Conservation (phyloP, 2,797 vertebrate species). For the Pristis pectinata region DNA sequence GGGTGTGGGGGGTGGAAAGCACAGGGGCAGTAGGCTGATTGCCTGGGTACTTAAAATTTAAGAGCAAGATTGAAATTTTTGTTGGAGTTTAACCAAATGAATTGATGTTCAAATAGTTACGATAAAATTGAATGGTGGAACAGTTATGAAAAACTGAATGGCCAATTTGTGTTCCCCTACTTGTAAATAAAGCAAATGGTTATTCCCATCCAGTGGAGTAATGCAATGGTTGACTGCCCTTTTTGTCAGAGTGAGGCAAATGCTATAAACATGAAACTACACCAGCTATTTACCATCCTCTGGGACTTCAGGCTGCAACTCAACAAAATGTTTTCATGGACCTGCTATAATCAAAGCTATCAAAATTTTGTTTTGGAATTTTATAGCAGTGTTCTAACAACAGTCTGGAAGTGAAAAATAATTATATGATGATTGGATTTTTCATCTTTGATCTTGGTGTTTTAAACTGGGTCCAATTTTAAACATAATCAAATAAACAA, state of each 20-base stretch:
- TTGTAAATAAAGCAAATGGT: not conserved
- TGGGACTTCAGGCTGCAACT: not conserved
- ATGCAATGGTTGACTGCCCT: not conserved
- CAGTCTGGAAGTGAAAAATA: not conserved
- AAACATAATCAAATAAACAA: not conserved
- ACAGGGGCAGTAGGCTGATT: too few species aligned
- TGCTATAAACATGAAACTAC: not conserved
- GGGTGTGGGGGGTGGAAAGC: too few species aligned
- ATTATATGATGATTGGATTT: not conserved
- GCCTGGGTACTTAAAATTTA: too few species aligned
- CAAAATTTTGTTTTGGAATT: not conserved
- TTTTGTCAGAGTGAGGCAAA: not conserved
- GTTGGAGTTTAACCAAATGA: too few species aligned
- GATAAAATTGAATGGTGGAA: not conserved
- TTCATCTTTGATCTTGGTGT: not conserved
- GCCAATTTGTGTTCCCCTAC: not conserved
- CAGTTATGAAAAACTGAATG: not conserved
- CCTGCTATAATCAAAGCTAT: not conserved
- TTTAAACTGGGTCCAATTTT: not conserved
- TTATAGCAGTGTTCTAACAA: not conserved
- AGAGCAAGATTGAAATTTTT: too few species aligned
- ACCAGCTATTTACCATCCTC: not conserved
- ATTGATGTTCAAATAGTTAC: not conserved
- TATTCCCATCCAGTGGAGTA: not conserved
- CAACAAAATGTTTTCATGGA: not conserved